Conservation (phyloP, 1,140 invertebrate genomes). For the Bicyclus anynana region DNA sequence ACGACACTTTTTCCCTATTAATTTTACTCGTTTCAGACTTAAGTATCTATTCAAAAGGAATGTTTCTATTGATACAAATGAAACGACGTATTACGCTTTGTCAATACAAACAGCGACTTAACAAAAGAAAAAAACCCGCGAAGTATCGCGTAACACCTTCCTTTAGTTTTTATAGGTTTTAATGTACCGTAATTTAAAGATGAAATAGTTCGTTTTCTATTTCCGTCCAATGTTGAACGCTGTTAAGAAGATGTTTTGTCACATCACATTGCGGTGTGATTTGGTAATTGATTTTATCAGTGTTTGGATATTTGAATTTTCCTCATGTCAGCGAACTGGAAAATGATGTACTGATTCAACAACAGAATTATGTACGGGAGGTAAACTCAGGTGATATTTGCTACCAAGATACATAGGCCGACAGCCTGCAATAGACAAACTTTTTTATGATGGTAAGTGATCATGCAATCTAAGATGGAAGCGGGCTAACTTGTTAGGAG, state of each 20-base stretch:
- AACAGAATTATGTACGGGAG: background rate
- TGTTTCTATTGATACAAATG: no score
- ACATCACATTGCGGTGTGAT: background rate
- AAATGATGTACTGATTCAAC: conserved; percentile 22
- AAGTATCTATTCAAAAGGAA: no score
- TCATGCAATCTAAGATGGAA: no score
- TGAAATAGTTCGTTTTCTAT: background rate
- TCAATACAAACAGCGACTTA: no score
- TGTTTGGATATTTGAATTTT: conserved; percentile 17
- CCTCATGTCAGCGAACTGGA: conserved; percentile 27
- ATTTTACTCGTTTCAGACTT: no score
- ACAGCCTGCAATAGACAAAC: no score
- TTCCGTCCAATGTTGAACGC: background rate
- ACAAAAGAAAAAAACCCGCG: no score
- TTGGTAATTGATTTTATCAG: conserved; percentile 2
- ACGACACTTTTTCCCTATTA: no score
- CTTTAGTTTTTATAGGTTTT: background rate
- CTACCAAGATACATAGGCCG: no score
- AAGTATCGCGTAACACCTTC: background rate
- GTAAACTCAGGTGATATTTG: background rate
- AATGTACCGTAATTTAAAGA: background rate
- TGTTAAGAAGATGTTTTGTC: background rate
- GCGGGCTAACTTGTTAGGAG: no score
- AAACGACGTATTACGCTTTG: no score
- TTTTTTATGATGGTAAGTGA: no score